Conservation (phyloP, 1,140 invertebrate genomes). For the Scaptodrosophila lebanonensis region DNA sequence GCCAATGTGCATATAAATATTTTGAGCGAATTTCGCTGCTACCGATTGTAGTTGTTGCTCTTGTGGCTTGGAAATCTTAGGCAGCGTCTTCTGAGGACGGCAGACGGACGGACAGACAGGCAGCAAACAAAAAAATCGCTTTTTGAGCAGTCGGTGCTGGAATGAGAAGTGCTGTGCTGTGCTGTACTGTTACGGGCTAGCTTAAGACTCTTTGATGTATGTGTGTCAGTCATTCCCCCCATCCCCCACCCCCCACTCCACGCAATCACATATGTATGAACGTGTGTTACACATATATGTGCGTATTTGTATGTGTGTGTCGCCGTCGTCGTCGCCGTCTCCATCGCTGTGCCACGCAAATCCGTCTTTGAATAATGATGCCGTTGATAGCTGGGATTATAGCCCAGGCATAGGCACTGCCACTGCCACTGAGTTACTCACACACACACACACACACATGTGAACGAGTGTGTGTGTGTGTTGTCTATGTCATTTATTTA, state of each 20-base stretch:
- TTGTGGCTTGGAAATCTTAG: too few relatives aligned
- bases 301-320: slow-evolving; percentile 24
- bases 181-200: slow-evolving; percentile 9
- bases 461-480: slow-evolving; percentile 5
- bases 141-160: slow-evolving; percentile 56
- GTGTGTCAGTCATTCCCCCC: slow-evolving; percentile 33
- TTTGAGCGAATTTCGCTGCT: too few relatives aligned
- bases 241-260: not conserved
- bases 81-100: too few relatives aligned
- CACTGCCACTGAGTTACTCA: not conserved
- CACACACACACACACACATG: not conserved
- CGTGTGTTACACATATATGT: too few relatives aligned
- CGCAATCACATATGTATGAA: slow-evolving; percentile 18
- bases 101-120: slow-evolving; percentile 4
- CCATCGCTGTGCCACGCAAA: slow-evolving; percentile 20
- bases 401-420: slow-evolving; percentile 13
- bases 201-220: slow-evolving; percentile 70
- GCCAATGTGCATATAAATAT: too few relatives aligned
- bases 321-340: slow-evolving; percentile 7
- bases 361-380: slow-evolving; percentile 73
- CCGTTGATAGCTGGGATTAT: slow-evolving; percentile 70
- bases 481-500: slow-evolving; percentile 55
- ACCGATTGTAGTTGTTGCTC: too few relatives aligned
- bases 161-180: not conserved
- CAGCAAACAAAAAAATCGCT: slow-evolving; percentile 40